These are phyloP conservation scores for Loriculus beryllinus DNA, from an alignment of 2,797 vertebrate genomes.

Conservation along the genomic window DNA sequence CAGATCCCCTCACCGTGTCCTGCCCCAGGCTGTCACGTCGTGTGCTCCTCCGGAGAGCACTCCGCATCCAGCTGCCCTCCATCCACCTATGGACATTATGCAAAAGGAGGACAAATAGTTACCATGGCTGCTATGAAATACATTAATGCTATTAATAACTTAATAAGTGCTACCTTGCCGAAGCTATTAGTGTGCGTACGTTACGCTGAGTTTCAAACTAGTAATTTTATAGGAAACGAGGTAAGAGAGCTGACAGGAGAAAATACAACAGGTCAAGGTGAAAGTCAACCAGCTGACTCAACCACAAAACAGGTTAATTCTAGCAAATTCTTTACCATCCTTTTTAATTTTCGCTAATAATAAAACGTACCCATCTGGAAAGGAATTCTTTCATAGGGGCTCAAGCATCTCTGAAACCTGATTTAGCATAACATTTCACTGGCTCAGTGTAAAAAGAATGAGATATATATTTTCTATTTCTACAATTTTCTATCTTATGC, in stretches of 20 bases:
- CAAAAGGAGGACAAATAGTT: neutral
- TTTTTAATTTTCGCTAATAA: neutral
- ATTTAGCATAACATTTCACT: neutral
- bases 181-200: accelerated
- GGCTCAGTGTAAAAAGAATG: neutral
- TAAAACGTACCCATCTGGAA: neutral
- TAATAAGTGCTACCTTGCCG: neutral
- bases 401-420: neutral
- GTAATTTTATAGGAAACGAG: neutral
- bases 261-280: accelerated
- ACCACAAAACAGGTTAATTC: neutral
- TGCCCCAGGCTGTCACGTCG: neutral
- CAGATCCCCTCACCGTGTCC: too few species aligned
- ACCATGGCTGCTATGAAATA: neutral
- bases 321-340: accelerated
- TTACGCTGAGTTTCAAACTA: neutral
- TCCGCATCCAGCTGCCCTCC: neutral
- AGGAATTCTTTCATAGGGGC: neutral
- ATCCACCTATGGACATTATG: neutral
- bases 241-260: neutral
- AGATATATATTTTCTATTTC: neutral
- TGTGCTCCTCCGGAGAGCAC: neutral
- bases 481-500: neutral
- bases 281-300: neutral
- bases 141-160: neutral